Evolutionary conservation across 1,140 invertebrate species (phyloP), one percentile per base, ranked within the genome.

Genomic region (Solenopsis invicta): DNA sequence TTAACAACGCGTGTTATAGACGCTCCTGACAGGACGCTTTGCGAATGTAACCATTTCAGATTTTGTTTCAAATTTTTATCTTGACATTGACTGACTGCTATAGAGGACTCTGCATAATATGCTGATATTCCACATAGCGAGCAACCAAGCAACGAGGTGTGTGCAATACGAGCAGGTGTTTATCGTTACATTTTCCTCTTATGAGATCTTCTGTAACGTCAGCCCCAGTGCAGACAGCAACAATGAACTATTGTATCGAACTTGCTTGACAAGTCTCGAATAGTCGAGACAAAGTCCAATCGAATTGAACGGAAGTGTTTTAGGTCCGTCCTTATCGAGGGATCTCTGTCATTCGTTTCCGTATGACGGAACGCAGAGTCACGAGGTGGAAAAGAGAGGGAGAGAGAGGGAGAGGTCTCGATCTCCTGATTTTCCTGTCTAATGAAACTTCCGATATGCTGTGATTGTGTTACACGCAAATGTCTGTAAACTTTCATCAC

Each of bases 1-100:
- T 18, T 59, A 21, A 67, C 80, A 21, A 67, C 80, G 66, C 54
- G 66, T 87, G 78, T 90, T 85, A 84, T 72, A 48, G 24, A 74
- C 13, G 52, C 41, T 84, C 37, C 54, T 66, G 72, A 89, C 56
- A 85, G 48, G 80, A 86, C 81, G 74, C 81, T 87, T 85, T 88
- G 45, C 62, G 37, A 74, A 62, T 85, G 75, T 62, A 52, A 29
- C 37, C 87, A 88, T 74, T 76, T 88, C 64, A 50, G 76, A 89
- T 91, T 82, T 52, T 80, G 88, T 67, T 54, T 59, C 29, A 41
- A 67, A 89, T 87, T 89, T 82, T 52, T 84, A 90, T 67, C 59
- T 62, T 21, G 66, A 81, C 85, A 92, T 93, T 94, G 94, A 94
- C 94, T 95, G 94, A 94, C 94, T 94, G 91, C 87, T 94, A 92